Percentiles rank a stretch among this genome's conserved stretches.
phyloP scores from a whole-genome alignment of 2,888 invertebrate species.

The Eupithecia centaureata region DNA sequence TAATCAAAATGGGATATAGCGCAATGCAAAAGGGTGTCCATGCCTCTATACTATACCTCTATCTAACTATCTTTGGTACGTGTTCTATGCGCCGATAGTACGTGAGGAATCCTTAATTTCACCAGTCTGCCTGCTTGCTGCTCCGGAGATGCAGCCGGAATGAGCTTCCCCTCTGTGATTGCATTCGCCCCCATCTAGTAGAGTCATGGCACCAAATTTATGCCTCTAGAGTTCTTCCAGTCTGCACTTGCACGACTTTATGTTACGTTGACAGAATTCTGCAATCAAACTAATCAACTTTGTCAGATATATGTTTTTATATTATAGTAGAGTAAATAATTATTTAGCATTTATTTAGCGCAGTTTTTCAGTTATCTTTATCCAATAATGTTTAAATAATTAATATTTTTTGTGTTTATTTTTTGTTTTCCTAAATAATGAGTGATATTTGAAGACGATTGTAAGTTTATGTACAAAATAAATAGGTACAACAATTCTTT shows the following conservation, averaged over 20 bases:
- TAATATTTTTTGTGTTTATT: no score
- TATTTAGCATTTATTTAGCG: no score
- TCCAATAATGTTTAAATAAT: no score
- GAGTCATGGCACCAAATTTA: slow-evolving; percentile 68
- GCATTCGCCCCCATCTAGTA: slow-evolving; percentile 66
- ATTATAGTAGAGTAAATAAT: no score
- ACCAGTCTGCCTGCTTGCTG: slow-evolving; percentile 55
- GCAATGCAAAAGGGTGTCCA: slow-evolving; percentile 25
- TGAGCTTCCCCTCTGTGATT: slow-evolving; percentile 80
- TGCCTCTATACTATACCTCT: slow-evolving; percentile 34
- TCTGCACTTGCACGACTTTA: not conserved
- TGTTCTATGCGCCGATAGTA: slow-evolving; percentile 45
- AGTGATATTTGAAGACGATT: no score
- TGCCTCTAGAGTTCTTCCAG: slow-evolving; percentile 35
- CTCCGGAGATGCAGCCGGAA: slow-evolving; percentile 77
- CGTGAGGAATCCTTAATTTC: slow-evolving; percentile 78
- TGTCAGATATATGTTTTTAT: no score
- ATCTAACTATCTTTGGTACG: not conserved
- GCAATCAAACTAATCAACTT: not conserved
- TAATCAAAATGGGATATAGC: slow-evolving; percentile 22
- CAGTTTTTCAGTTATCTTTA: no score
- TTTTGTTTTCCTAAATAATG: no score
- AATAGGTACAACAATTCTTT: no score
- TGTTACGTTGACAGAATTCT: not conserved
- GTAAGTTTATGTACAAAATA: no score